Evolutionary conservation across 2,888 invertebrate genomes (phyloP).

Genomic region (Stenoptilia bipunctidactyla): DNA sequence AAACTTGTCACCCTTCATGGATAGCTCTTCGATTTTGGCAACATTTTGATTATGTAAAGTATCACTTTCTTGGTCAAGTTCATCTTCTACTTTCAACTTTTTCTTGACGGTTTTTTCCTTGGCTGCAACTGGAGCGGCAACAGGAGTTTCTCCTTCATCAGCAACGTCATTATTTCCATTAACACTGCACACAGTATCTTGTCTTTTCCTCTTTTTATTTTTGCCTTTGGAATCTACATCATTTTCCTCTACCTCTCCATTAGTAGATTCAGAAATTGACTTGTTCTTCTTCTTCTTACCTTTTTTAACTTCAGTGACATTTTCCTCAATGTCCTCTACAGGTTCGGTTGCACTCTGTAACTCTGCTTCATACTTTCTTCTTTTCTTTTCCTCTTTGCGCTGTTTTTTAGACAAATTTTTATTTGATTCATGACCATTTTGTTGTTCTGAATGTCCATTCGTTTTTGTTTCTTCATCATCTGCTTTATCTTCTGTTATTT

Average conservation of each 20-base stretch:
- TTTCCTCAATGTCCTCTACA: conserved; percentile 26
- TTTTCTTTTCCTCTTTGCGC: conserved; percentile 57
- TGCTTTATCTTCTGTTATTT: conserved; percentile 13
- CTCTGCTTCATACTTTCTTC: conserved; percentile 58
- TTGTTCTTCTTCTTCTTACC: conserved; percentile 56
- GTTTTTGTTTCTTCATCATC: conserved; percentile 10
- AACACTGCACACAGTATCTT: conserved; percentile 43
- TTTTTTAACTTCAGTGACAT: conserved; percentile 38
- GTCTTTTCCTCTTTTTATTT: conserved; percentile 53
- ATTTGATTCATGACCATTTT: conserved; percentile 15
- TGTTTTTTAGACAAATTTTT: conserved; percentile 55
- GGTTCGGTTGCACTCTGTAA: conserved; percentile 42
- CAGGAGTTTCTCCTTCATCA: conserved; percentile 2
- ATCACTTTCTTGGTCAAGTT: conserved; percentile 40
- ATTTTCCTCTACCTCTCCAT: conserved; percentile 23
- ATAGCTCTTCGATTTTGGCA: conserved; percentile 43
- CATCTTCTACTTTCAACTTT: conserved; percentile 40
- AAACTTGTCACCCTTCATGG: conserved; percentile 41
- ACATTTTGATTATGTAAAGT: conserved; percentile 61
- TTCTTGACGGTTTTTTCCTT: conserved; percentile 39
- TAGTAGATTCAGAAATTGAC: conserved; percentile 31
- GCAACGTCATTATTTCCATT: conserved; percentile 14
- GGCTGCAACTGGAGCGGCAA: conserved; percentile 19
- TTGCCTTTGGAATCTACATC: conserved; percentile 32
- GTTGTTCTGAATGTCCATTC: conserved; percentile 4